Percentiles rank a stretch among this genome's conserved stretches.
These are phyloP conservation scores for Octodonta nipae DNA, from an alignment of 2,888 invertebrate genomes.

Conservation along the genomic window DNA sequence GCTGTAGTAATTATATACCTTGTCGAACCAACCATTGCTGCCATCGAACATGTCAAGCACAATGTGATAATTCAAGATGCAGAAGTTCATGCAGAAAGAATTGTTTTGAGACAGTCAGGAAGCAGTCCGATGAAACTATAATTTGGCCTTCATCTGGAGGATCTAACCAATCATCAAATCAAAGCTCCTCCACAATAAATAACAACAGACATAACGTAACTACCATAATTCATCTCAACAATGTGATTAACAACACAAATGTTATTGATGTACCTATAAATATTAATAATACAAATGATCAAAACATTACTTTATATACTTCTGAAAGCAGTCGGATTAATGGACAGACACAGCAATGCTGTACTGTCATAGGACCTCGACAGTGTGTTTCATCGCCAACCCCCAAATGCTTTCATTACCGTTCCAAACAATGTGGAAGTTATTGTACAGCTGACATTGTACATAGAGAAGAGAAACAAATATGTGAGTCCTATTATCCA, in stretches of 20 bases:
- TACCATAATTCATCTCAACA: slow-evolving; percentile 33
- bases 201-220: slow-evolving; percentile 29
- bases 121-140: slow-evolving; percentile 3
- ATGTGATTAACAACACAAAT: slow-evolving; percentile 34
- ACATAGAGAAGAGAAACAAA: slow-evolving; percentile 27
- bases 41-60: slow-evolving; percentile 30
- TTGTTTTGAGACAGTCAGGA: slow-evolving; percentile 18
- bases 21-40: slow-evolving; percentile 31
- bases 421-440: slow-evolving; percentile 28
- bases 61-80: slow-evolving; percentile 28
- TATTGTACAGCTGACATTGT: slow-evolving; percentile 28
- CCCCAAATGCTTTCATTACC: slow-evolving; percentile 31
- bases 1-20: slow-evolving; percentile 19
- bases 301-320: slow-evolving; percentile 28
- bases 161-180: slow-evolving; percentile 1
- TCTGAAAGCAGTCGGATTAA: neutral
- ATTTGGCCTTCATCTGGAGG: neutral
- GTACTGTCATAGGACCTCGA: slow-evolving; percentile 30
- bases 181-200: too few relatives aligned
- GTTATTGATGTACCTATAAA: slow-evolving; percentile 32
- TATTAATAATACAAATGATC: slow-evolving; percentile 31
- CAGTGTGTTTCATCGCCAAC: slow-evolving; percentile 25
- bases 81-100: slow-evolving; percentile 25
- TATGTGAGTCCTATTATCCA: slow-evolving; percentile 15
- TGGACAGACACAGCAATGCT: slow-evolving; percentile 20